phyloP scores from a whole-genome alignment of 2,113 vertebrate genomes.

The Chloropsis hardwickii region DNA sequence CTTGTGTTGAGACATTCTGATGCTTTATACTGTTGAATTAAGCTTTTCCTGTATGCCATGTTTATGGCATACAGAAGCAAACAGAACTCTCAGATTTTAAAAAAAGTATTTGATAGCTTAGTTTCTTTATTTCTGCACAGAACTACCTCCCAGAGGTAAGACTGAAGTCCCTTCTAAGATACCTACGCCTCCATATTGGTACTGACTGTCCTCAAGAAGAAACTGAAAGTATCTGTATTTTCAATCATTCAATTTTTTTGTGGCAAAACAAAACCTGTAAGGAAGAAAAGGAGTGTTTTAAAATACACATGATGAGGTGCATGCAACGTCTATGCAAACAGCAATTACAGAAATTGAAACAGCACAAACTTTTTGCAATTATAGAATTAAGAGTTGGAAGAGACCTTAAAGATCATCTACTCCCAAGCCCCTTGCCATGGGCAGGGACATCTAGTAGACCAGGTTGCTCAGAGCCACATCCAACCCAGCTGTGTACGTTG shows the following conservation, averaged over 20 bases:
- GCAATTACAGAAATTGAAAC: not conserved
- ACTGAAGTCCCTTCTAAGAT: slow-evolving; percentile 69
- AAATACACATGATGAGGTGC: not conserved
- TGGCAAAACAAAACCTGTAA: slow-evolving; percentile 8
- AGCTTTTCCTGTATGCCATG: not conserved
- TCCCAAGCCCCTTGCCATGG: not conserved
- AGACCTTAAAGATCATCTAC: not conserved
- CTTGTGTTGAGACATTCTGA: not conserved
- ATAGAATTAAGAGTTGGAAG: not conserved
- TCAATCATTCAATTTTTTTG: not conserved
- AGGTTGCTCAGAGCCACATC: not conserved
- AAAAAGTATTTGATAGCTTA: not conserved
- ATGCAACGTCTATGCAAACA: not conserved
- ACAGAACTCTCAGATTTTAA: not conserved
- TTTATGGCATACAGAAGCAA: slow-evolving; percentile 30
- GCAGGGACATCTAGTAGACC: not conserved
- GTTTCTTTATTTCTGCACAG: slow-evolving; percentile 71
- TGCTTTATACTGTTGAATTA: not conserved
- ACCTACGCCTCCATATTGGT: slow-evolving; percentile 72
- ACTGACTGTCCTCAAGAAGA: slow-evolving; percentile 30
- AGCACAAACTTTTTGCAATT: not conserved
- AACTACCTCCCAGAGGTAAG: slow-evolving; percentile 78
- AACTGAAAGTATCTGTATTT: not conserved
- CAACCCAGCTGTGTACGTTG: not conserved
- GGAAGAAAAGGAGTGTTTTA: not conserved